phyloP scores from a whole-genome alignment of 2,113 vertebrate genomes.

The Odobenus rosmarus region DNA sequence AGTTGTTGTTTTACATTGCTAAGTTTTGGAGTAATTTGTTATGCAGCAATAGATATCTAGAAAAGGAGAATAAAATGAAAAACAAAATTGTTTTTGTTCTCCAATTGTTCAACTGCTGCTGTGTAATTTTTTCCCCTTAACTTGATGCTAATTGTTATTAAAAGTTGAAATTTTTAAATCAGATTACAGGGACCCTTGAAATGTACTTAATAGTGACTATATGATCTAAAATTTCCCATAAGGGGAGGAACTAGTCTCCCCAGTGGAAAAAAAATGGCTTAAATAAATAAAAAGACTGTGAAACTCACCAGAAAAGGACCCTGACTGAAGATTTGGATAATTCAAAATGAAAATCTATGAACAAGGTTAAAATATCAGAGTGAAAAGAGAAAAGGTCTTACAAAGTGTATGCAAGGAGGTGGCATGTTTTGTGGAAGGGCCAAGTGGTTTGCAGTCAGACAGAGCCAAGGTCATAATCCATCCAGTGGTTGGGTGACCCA shows the following conservation, averaged over 20 bases:
- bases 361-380: neutral
- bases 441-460: neutral
- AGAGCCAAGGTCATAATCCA: slow-evolving; percentile 51
- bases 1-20: neutral
- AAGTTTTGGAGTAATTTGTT: slow-evolving; percentile 49
- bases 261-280: neutral
- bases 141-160: neutral
- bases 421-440: neutral
- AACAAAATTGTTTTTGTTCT: neutral
- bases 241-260: neutral
- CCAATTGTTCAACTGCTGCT: neutral
- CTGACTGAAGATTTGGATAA: neutral
- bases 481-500: slow-evolving; percentile 33
- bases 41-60: neutral
- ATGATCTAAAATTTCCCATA: neutral
- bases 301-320: neutral
- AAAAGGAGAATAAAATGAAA: neutral
- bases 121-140: neutral
- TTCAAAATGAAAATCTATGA: slow-evolving; percentile 20
- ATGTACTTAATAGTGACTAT: neutral
- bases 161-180: slow-evolving; percentile 5
- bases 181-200: neutral
- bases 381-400: slow-evolving; percentile 18
- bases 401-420: neutral
- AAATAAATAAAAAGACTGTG: neutral